These are phyloP conservation scores for Acronicta leporina DNA, from an alignment of 2,888 invertebrate species.

Conservation along the genomic window DNA sequence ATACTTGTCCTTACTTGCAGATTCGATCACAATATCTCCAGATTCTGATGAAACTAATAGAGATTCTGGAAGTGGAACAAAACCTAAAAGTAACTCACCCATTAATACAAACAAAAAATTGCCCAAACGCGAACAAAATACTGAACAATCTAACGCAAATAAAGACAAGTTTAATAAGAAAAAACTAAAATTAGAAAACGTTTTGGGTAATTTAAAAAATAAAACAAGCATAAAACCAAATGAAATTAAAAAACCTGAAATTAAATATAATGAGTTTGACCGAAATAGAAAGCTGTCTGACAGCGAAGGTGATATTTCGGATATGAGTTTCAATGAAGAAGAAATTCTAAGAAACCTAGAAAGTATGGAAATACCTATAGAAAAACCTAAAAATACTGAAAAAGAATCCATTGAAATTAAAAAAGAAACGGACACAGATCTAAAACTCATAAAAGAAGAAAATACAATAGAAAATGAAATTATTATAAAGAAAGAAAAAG, in stretches of 20 bases:
- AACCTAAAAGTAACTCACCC: neutral
- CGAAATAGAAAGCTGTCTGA: conserved; percentile 47
- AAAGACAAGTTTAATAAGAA: conserved; percentile 69
- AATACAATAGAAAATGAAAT: conserved; percentile 13
- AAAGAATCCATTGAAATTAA: neutral
- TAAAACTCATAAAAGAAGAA: conserved; percentile 3
- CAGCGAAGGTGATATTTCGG: conserved; percentile 60
- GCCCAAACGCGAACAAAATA: neutral
- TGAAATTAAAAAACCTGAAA: conserved; percentile 1
- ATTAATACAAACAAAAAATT: conserved; percentile 11
- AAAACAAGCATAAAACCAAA: neutral
- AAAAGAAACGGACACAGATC: neutral
- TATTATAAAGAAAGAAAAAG: neutral
- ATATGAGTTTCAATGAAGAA: conserved; percentile 65
- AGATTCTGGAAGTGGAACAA: too few species aligned
- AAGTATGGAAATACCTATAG: conserved; percentile 72
- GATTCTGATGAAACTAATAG: neutral
- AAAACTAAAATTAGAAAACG: conserved; percentile 71
- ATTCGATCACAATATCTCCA: conserved; percentile 52
- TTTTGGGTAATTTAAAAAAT: conserved; percentile 56
- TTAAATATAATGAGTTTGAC: conserved; percentile 2
- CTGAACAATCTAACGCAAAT: conserved; percentile 26
- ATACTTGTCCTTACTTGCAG: conserved; percentile 56
- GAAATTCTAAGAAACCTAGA: conserved; percentile 69
- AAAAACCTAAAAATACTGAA: conserved; percentile 15